These are phyloP conservation scores for Pocillopora meandrina DNA, from an alignment of 92 coral and sea anemone genomes.

Conservation along the genomic window DNA sequence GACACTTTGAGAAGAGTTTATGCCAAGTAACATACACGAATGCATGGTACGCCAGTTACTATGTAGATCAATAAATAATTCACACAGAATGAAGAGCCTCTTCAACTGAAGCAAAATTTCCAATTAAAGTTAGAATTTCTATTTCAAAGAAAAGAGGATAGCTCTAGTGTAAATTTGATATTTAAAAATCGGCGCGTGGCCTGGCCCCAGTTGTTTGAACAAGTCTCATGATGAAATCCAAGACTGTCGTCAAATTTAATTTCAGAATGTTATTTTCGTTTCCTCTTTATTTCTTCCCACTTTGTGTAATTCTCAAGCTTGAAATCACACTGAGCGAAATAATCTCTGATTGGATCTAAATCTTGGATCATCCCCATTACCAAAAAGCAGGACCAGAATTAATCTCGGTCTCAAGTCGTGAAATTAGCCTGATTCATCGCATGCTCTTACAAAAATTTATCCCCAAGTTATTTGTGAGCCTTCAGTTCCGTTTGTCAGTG, in stretches of 20 bases:
- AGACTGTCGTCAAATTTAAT: too few species aligned
- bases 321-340: too few species aligned
- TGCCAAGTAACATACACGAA: background rate
- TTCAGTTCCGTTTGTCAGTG: constrained; percentile 55
- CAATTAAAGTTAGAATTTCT: background rate
- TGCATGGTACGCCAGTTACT: background rate
- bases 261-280: background rate
- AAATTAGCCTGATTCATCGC: background rate
- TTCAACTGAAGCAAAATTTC: background rate
- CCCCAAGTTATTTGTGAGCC: background rate
- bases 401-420: background rate
- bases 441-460: background rate
- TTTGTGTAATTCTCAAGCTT: too few species aligned
- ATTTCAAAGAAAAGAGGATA: background rate
- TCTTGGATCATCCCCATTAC: background rate
- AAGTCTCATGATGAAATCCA: too few species aligned
- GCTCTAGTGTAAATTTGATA: background rate
- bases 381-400: background rate
- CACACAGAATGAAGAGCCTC: background rate
- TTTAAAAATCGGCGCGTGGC: too few species aligned
- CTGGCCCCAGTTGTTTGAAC: too few species aligned
- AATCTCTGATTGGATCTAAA: too few species aligned
- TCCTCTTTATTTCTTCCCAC: background rate
- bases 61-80: constrained; percentile 4
- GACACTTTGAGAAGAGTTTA: background rate